Evolutionary conservation across 92 coral and sea anemone species (phyloP).

Genomic region (Umimayanthus kanabou): DNA sequence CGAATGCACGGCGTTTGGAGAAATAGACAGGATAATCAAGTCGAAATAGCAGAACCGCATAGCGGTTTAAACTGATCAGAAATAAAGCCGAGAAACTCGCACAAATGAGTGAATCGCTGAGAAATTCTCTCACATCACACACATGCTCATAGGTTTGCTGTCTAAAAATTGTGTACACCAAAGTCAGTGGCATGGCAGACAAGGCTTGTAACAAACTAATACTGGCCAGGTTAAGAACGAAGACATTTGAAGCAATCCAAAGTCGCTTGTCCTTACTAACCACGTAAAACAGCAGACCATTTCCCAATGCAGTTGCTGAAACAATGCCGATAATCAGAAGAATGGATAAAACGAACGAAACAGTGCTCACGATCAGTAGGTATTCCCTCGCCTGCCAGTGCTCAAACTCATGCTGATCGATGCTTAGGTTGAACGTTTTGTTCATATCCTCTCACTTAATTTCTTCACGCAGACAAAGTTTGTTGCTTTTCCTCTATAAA

Average conservation of each 20-base stretch:
- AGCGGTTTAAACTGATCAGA: slow-evolving; percentile 63
- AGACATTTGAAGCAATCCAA: slow-evolving; percentile 61
- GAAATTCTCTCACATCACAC: slow-evolving; percentile 51
- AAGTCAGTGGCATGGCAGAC: slow-evolving; percentile 44
- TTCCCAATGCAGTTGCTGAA: slow-evolving; percentile 37
- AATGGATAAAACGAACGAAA: slow-evolving; percentile 8
- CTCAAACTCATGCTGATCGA: background rate
- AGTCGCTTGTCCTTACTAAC: slow-evolving; percentile 63
- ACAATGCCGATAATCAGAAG: slow-evolving; percentile 14
- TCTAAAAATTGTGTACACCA: slow-evolving; percentile 35
- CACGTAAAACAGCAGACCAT: slow-evolving; percentile 63
- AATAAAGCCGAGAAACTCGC: slow-evolving; percentile 60
- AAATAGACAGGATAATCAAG: slow-evolving; percentile 45
- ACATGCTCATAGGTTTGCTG: slow-evolving; percentile 6
- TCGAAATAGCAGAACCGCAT: slow-evolving; percentile 60
- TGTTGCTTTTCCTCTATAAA: background rate
- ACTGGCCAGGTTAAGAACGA: slow-evolving; percentile 61
- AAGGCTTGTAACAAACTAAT: slow-evolving; percentile 58
- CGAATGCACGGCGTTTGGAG: slow-evolving; percentile 45
- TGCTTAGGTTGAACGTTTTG: background rate
- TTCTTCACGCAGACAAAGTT: background rate
- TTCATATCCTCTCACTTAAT: background rate
- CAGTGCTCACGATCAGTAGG: background rate
- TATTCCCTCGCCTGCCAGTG: background rate
- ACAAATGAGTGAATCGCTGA: slow-evolving; percentile 59